phyloP scores from a whole-genome alignment of 2,797 vertebrate species.

The Microctenopoma stevenorrisi region DNA sequence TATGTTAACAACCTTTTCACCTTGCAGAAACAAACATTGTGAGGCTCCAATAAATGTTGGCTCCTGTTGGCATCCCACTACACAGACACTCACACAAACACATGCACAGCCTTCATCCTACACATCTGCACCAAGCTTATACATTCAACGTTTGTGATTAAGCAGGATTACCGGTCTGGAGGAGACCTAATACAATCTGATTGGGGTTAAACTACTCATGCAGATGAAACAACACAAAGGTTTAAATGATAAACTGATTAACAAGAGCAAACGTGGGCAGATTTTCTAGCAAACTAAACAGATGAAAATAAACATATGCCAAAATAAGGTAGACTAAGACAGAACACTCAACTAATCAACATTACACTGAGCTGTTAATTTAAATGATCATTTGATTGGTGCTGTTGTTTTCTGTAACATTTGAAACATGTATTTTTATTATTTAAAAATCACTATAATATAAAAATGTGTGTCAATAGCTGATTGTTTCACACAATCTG shows the following conservation, averaged over 20 bases:
- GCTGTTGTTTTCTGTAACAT: not conserved
- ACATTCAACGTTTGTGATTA: constrained; percentile 7
- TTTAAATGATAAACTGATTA: constrained; percentile 45
- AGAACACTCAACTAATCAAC: not conserved
- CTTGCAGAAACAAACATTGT: too few species aligned
- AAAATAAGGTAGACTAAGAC: not conserved
- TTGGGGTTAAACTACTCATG: constrained; percentile 37
- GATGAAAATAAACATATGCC: not conserved
- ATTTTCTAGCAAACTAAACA: constrained; percentile 2
- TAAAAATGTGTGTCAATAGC: too few species aligned
- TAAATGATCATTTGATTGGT: too few species aligned
- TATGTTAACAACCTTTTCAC: too few species aligned
- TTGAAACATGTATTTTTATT: too few species aligned
- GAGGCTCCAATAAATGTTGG: too few species aligned
- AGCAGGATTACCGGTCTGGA: constrained; percentile 2
- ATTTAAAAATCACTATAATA: too few species aligned
- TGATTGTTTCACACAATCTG: not conserved
- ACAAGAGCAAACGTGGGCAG: constrained; percentile 3
- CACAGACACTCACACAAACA: constrained; percentile 4
- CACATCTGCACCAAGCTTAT: constrained; percentile 31
- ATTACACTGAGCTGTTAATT: too few species aligned
- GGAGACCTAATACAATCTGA: constrained; percentile 10
- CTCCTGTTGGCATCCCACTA: too few species aligned
- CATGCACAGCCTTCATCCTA: not conserved
- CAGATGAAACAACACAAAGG: constrained; percentile 24